These are phyloP conservation scores for Athrips mouffetella DNA, from an alignment of 2,888 invertebrate species.

Conservation along the genomic window DNA sequence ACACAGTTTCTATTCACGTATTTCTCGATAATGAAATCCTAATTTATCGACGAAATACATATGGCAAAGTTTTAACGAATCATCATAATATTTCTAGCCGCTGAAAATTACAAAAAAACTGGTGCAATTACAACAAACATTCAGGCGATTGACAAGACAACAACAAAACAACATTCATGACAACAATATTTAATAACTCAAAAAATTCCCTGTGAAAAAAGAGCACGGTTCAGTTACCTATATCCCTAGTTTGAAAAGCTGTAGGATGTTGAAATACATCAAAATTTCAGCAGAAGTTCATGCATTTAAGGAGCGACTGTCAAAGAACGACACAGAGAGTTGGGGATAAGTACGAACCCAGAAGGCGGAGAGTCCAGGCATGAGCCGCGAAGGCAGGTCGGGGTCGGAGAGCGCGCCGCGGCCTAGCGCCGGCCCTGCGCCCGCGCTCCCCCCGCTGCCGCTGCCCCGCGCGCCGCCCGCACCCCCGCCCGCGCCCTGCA, in stretches of 20 bases:
- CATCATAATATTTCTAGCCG: no score
- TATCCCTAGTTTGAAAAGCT: no score
- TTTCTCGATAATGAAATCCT: not conserved
- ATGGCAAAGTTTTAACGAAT: no score
- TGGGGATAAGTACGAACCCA: slow-evolving; percentile 57
- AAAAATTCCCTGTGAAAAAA: no score
- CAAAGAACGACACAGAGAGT: not conserved
- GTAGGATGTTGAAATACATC: no score
- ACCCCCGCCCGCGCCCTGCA: slow-evolving; percentile 44
- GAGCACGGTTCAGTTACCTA: no score
- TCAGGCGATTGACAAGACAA: not conserved
- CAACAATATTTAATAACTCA: not conserved
- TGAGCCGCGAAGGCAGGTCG: slow-evolving; percentile 61
- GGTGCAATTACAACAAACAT: not conserved
- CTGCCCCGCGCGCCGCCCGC: slow-evolving; percentile 40
- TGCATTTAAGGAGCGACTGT: not conserved
- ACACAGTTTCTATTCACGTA: not conserved
- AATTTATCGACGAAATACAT: not conserved
- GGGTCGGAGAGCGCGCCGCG: slow-evolving; percentile 68
- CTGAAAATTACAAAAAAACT: not conserved
- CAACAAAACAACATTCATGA: not conserved
- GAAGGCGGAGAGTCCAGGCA: slow-evolving; percentile 57
- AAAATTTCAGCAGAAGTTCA: no score
- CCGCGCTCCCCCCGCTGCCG: slow-evolving; percentile 40
- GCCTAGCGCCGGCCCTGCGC: slow-evolving; percentile 49